Conservation (phyloP, 2,113 vertebrate genomes). For the Sorex araneus region DNA sequence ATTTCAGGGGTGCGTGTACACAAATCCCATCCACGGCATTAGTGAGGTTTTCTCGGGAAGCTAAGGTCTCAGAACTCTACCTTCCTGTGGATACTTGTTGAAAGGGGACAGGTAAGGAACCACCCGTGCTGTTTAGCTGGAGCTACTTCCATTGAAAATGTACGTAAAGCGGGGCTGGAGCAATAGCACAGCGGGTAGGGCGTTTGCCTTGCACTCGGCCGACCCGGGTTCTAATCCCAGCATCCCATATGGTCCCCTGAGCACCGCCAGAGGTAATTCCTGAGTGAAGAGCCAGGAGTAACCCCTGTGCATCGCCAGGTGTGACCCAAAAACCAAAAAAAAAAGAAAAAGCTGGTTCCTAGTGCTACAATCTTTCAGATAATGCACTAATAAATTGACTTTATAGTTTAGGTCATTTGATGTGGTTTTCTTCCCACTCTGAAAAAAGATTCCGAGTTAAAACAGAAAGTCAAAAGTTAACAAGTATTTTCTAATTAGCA, state of each 20-base stretch:
- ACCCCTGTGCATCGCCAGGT: not conserved
- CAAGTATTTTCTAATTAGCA: not conserved
- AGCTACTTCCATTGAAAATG: not conserved
- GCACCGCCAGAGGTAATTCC: no score
- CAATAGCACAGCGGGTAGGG: no score
- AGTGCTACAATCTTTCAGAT: not conserved
- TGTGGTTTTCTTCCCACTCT: not conserved
- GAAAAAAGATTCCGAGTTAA: conserved; percentile 4
- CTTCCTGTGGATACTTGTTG: not conserved
- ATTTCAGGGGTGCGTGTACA: not conserved
- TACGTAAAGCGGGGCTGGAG: rapidly evolving
- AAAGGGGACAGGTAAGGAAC: not conserved
- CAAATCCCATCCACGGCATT: not conserved
- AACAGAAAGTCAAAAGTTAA: not conserved
- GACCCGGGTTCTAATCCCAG: no score
- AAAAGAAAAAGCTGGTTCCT: no score
- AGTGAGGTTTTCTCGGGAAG: not conserved
- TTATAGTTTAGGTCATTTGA: not conserved
- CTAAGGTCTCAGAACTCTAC: not conserved
- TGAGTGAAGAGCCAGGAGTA: no score
- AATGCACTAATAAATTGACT: not conserved
- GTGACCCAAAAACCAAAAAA: not conserved
- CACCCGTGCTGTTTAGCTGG: not conserved
- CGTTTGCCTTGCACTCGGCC: no score
- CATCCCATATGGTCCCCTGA: no score